Percentiles rank a stretch among this genome's conserved stretches.
These are phyloP conservation scores for Clarias batrachus DNA, from an alignment of 2,113 vertebrate species.

Conservation along the genomic window DNA sequence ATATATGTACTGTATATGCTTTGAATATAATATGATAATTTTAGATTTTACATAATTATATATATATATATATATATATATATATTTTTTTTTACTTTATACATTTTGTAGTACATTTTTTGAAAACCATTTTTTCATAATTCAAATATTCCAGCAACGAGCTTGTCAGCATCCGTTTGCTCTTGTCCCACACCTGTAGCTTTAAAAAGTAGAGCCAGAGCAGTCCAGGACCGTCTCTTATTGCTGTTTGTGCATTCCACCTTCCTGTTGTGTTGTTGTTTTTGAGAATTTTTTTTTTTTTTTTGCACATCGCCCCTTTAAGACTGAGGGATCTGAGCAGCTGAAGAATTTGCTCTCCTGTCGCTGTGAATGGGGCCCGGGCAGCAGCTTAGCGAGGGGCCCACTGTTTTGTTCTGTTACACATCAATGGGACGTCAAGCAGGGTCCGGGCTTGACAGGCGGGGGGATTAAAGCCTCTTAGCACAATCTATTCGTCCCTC, in stretches of 20 bases:
- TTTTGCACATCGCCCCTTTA: constrained; percentile 58
- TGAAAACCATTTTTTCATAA: too few relatives aligned
- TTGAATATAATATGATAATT: background rate
- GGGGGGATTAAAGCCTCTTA: constrained; percentile 79
- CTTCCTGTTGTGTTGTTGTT: constrained; percentile 36
- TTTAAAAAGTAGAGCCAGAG: background rate
- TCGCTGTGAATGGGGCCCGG: constrained; percentile 63
- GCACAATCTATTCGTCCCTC: constrained; percentile 77
- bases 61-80: too few relatives aligned
- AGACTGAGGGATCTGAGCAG: constrained; percentile 51
- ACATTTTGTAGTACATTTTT: background rate
- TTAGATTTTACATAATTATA: background rate
- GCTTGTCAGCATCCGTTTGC: too few relatives aligned
- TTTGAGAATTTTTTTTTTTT: background rate
- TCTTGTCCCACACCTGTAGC: too few relatives aligned
- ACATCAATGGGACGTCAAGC: constrained; percentile 81
- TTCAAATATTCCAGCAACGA: background rate
- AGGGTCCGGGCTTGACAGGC: constrained; percentile 77
- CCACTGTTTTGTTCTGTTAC: constrained; percentile 86
- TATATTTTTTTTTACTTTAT: background rate
- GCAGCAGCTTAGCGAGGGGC: constrained; percentile 85
- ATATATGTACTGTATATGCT: background rate
- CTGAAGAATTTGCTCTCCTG: constrained; percentile 63
- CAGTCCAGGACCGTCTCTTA: background rate
- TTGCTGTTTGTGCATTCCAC: constrained; percentile 35